Percentiles rank a stretch among this genome's conserved stretches.
These are phyloP conservation scores for Orthonevra nobilis DNA, from an alignment of 2,888 invertebrate species.

Conservation along the genomic window DNA sequence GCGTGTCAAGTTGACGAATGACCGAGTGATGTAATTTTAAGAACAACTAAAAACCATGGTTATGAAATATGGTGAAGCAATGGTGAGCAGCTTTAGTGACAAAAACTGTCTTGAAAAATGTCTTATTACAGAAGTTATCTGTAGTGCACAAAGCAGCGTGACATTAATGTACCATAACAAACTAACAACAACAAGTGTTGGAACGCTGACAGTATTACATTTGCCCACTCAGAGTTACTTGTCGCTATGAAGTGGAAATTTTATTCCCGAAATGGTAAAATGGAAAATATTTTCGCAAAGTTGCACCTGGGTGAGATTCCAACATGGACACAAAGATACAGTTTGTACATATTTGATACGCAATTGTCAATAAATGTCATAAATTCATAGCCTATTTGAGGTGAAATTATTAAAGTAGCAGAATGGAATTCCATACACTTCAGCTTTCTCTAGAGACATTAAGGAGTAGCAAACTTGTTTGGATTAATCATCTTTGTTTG, in stretches of 20 bases:
- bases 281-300: slow-evolving; percentile 39
- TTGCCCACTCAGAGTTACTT: slow-evolving; percentile 8
- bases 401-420: neutral
- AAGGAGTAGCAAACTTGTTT: too few species aligned
- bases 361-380: slow-evolving; percentile 28
- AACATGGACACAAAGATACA: neutral
- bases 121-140: slow-evolving; percentile 15
- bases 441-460: too few species aligned
- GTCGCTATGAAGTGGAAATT: slow-evolving; percentile 3
- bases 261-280: slow-evolving; percentile 28
- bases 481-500: too few species aligned
- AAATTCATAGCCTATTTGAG: neutral
- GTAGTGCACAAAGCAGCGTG: neutral
- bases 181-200: slow-evolving; percentile 36
- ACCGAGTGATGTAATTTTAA: neutral
- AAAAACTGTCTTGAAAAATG: slow-evolving; percentile 51
- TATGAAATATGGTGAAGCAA: slow-evolving; percentile 49
- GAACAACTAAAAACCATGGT: neutral
- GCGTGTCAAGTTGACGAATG: slow-evolving; percentile 28
- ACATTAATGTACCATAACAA: slow-evolving; percentile 6
- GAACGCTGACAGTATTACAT: slow-evolving; percentile 30
- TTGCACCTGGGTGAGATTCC: slow-evolving; percentile 3
- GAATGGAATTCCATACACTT: too few species aligned
- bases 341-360: slow-evolving; percentile 10
- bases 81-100: slow-evolving; percentile 41